phyloP scores from a whole-genome alignment of 2,888 invertebrate species.

The Conops quadrifasciatus region DNA sequence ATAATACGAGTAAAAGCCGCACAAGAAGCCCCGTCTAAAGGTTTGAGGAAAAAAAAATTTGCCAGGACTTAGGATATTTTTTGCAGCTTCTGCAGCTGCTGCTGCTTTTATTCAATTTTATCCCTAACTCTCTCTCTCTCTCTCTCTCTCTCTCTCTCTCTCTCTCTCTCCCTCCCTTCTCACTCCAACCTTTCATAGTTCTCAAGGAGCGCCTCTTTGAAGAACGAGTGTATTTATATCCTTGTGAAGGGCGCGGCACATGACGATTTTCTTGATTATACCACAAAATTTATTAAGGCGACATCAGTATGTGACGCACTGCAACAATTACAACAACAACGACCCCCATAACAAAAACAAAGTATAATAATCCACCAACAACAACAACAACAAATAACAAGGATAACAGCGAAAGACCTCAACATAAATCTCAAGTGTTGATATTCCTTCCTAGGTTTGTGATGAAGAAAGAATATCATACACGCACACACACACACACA shows the following conservation, averaged over 20 bases:
- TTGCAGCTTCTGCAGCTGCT: too few relatives aligned
- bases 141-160: too few relatives aligned
- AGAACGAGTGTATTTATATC: neutral
- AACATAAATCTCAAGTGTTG: constrained; percentile 35
- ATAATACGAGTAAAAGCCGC: too few relatives aligned
- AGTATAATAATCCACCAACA: neutral
- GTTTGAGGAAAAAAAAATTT: too few relatives aligned
- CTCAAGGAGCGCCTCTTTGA: too few relatives aligned
- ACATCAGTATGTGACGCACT: constrained; percentile 16
- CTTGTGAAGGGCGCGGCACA: neutral
- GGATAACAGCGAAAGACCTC: constrained; percentile 31
- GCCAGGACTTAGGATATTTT: too few relatives aligned
- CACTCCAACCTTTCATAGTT: neutral
- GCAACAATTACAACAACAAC: constrained; percentile 7
- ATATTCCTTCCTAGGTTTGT: neutral
- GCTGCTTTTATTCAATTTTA: neutral
- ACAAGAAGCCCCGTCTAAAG: too few relatives aligned
- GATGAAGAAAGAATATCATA: neutral
- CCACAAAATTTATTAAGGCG: constrained; percentile 39
- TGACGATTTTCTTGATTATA: constrained; percentile 30
- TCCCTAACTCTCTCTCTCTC: too few relatives aligned
- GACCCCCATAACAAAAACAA: constrained; percentile 6
- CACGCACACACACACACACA: neutral
- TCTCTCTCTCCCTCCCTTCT: neutral
- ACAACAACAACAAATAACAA: constrained; percentile 39